phyloP scores from a whole-genome alignment of 2,888 invertebrate genomes.

The Agriopis leucophaearia region DNA sequence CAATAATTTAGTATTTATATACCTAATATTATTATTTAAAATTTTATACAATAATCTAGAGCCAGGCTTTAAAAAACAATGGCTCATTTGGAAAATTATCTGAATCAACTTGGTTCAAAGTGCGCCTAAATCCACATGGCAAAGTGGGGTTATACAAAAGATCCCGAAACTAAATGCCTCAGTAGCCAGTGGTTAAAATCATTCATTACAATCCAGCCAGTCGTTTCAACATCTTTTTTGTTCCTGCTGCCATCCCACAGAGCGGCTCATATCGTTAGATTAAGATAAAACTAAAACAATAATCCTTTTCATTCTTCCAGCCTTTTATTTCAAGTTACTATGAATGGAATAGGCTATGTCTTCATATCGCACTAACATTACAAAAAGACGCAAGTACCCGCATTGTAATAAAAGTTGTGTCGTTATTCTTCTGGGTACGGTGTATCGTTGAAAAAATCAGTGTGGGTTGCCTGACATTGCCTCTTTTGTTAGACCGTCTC shows the following conservation, averaged over 20 bases:
- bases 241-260: constrained; percentile 58
- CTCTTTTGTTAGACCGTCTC: constrained; percentile 52
- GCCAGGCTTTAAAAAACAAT: no score
- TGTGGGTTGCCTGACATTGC: constrained; percentile 73
- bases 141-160: no score
- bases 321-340: constrained; percentile 77
- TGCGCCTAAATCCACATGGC: no score
- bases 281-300: constrained; percentile 86
- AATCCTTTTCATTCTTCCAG: constrained; percentile 81
- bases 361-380: constrained; percentile 64
- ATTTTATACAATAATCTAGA: no score
- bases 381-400: constrained; percentile 53
- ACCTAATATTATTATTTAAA: no score
- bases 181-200: background rate
- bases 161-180: no score
- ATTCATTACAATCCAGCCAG: background rate
- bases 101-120: no score
- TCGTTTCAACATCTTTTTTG: constrained; percentile 53
- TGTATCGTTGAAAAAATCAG: constrained; percentile 48
- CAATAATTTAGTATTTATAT: no score
- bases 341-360: constrained; percentile 72
- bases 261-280: constrained; percentile 79
- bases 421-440: constrained; percentile 3
- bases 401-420: constrained; percentile 7
- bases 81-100: no score